A percentile compares a stretch with the other conserved stretches of the same genome.
These are phyloP conservation scores for Scelioninae gen. 2 DNA, from an alignment of 2,888 invertebrate genomes.

Conservation along the genomic window DNA sequence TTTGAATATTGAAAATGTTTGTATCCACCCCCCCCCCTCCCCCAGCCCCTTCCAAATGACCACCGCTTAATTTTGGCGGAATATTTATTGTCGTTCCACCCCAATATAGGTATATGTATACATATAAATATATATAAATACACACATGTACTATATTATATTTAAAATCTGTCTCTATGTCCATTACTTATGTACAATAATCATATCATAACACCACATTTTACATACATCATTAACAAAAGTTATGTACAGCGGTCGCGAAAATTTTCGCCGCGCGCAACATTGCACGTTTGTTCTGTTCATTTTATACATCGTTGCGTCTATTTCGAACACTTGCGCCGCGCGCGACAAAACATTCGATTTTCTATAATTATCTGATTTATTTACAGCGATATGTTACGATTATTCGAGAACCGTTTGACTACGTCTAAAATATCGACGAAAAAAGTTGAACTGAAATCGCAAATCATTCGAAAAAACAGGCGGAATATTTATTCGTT, in stretches of 20 bases:
- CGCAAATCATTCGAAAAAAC: no score
- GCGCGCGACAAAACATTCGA: constrained; percentile 27
- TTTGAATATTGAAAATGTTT: no score
- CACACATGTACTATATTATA: constrained; percentile 45
- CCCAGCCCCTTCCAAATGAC: no score
- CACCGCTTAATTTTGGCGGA: no score
- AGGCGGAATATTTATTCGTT: no score
- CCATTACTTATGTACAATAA: constrained; percentile 57
- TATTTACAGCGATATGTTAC: constrained; percentile 56
- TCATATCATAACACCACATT: constrained; percentile 50
- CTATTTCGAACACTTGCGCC: neutral
- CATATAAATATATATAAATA: no score
- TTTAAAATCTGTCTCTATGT: constrained; percentile 56
- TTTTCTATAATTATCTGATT: constrained; percentile 27
- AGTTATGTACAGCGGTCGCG: constrained; percentile 45
- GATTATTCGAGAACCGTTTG: constrained; percentile 40
- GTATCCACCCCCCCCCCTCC: no score
- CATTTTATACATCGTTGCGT: constrained; percentile 5
- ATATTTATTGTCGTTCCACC: no score
- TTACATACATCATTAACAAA: constrained; percentile 55
- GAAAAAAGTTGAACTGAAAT: neutral
- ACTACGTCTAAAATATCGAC: constrained; percentile 8
- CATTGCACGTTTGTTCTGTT: constrained; percentile 1
- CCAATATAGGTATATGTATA: no score
- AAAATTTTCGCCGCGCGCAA: constrained; percentile 17